Evolutionary conservation across 2,797 vertebrate genomes (phyloP), one percentile per base, ranked within the genome.

Genomic region (Nannoperca obscura): DNA sequence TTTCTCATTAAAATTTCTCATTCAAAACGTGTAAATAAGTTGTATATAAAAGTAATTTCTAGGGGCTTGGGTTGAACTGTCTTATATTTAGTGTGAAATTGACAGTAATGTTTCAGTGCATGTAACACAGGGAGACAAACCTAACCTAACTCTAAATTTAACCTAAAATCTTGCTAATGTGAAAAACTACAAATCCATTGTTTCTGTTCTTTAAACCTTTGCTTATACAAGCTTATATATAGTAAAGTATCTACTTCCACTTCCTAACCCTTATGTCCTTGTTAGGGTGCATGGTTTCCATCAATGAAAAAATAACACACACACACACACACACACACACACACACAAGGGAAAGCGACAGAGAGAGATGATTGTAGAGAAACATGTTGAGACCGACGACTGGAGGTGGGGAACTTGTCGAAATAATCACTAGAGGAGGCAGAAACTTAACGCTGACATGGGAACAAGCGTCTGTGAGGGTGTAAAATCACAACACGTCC

Each of bases 391-490:
- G 32, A 30, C 42, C 0, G 8, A 49, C 20, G 66, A 67, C 36
- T 42, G 55, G 73, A 53, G 20, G 36, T 44, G 58, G 14, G 8
- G 50, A 68, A 50, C 38, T 46, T 64, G 66, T 40, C 14, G n/a
- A 73, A 53, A 69, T 54, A 46, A 74, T 54, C 62, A 68, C 17
- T 7, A 2, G 50, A 38, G 52, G 59, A 58, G 44, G 27, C 58
- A 59, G 19, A 74, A 44, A 36, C 12, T 30, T 8, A 20, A 49
- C 1, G 0, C 22, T 11, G 22, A 65, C 47, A 17, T 47, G 22
- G 22, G 27, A 71, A 49, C 55, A 42, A 71, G 61, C 9, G 4
- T 47, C 19, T 74, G 40, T 30, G 14, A 66, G 19, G 70, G 15
- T 52, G 44, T 36, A 52, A 50, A 54, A 70, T n/a, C 53, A 34